Evolutionary conservation across 1,140 invertebrate species (phyloP).

Genomic region (Polypedilum vanderplanki): DNA sequence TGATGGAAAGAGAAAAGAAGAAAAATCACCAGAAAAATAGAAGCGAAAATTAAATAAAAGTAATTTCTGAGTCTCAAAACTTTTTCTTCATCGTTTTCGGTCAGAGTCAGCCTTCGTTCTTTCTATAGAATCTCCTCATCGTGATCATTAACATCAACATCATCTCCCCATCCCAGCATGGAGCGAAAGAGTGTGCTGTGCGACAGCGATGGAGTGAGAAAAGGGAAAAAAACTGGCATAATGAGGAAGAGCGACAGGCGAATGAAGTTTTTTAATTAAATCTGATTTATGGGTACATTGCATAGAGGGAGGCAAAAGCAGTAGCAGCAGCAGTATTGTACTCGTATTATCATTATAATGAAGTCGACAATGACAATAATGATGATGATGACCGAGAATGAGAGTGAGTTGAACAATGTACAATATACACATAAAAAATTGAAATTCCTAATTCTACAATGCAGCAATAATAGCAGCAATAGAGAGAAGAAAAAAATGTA

Average conservation of each 20-base stretch:
- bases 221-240: neutral
- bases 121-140: no score
- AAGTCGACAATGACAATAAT: neutral
- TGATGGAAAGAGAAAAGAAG: neutral
- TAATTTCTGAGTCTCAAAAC: neutral
- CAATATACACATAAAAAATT: no score
- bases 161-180: no score
- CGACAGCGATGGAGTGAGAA: neutral
- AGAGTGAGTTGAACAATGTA: no score
- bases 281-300: conserved; percentile 13
- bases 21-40: neutral
- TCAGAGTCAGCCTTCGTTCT: no score
- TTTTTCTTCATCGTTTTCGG: neutral
- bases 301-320: neutral
- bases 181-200: no score
- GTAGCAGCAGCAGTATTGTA: neutral
- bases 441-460: no score
- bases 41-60: conserved; percentile 1
- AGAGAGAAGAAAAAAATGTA: no score
- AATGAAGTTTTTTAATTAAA: conserved; percentile 25
- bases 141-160: no score
- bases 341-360: neutral
- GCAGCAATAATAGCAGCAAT: no score
- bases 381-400: no score
- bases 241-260: neutral